These are phyloP conservation scores for Montipora capitata DNA, from an alignment of 92 coral and sea anemone genomes.

Conservation along the genomic window DNA sequence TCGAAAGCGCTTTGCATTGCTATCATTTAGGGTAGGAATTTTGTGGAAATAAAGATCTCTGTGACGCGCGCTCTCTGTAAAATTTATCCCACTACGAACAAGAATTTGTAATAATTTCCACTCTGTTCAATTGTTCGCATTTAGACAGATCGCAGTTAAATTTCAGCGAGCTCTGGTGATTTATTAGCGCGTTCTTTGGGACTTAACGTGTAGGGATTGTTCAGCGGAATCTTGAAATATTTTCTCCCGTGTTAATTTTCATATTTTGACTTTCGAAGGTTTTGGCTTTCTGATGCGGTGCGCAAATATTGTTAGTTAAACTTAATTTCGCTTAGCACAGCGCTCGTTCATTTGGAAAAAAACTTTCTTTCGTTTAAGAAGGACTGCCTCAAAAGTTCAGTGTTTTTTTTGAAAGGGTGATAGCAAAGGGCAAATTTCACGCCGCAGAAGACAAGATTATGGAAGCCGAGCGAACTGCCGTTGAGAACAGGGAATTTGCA, in stretches of 20 bases:
- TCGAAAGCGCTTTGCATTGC: conserved; percentile 9
- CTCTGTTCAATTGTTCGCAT: conserved; percentile 37
- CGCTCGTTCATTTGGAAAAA: conserved; percentile 44
- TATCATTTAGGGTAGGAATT: conserved; percentile 37
- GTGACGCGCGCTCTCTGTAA: conserved; percentile 26
- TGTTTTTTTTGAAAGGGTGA: conserved; percentile 39
- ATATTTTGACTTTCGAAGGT: conserved; percentile 56
- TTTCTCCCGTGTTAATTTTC: conserved; percentile 71
- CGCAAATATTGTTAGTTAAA: conserved; percentile 43
- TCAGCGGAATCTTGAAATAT: conserved; percentile 53
- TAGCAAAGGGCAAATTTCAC: conserved; percentile 81
- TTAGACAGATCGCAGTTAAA: conserved; percentile 28
- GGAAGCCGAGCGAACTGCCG: conserved; percentile 59
- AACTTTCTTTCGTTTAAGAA: conserved; percentile 43
- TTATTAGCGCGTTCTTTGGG: conserved; percentile 24
- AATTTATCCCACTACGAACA: conserved; percentile 53
- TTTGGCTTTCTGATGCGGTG: conserved; percentile 36
- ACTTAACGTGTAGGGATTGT: neutral
- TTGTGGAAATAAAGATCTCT: conserved; percentile 45
- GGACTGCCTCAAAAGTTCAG: conserved; percentile 13
- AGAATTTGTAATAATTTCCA: conserved; percentile 55
- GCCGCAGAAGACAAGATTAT: conserved; percentile 59
- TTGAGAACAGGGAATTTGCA: conserved; percentile 67
- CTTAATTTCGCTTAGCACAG: conserved; percentile 47
- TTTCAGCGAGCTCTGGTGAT: conserved; percentile 10